phyloP scores from a whole-genome alignment of 2,888 invertebrate species.

The Cabera pusaria region DNA sequence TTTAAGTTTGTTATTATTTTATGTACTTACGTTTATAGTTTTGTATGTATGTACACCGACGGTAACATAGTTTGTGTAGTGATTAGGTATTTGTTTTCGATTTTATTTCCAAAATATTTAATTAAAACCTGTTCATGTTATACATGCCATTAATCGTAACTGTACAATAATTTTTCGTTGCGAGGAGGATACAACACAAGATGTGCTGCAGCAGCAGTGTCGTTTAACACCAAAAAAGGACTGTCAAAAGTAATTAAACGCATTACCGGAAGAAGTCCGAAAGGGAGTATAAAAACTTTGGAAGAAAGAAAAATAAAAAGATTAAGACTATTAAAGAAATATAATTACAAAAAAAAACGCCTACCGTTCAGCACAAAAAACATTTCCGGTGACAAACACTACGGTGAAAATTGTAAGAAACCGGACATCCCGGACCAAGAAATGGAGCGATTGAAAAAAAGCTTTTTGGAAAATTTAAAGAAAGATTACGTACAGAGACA shows the following conservation, averaged over 20 bases:
- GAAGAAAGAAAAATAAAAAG: slow-evolving; percentile 5
- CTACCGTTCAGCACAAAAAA: background rate
- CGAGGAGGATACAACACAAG: slow-evolving; percentile 19
- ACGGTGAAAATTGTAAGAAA: slow-evolving; percentile 5
- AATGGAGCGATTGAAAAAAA: background rate
- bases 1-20: too few relatives aligned
- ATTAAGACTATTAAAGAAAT: slow-evolving; percentile 1
- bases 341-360: background rate
- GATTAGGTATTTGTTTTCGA: too few relatives aligned
- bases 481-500: background rate
- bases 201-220: slow-evolving; percentile 19
- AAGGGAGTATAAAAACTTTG: slow-evolving; percentile 7
- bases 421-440: background rate
- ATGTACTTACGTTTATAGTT: too few relatives aligned
- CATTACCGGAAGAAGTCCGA: slow-evolving; percentile 18
- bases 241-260: slow-evolving; percentile 17
- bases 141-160: too few relatives aligned
- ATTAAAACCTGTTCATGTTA: too few relatives aligned
- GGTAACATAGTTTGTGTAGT: too few relatives aligned
- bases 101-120: too few relatives aligned
- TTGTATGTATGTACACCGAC: too few relatives aligned
- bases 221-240: slow-evolving; percentile 18
- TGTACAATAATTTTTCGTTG: too few relatives aligned
- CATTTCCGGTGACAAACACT: background rate
- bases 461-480: slow-evolving; percentile 6